A percentile compares a stretch with the other conserved stretches of the same genome.
Conservation (phyloP, 2,797 vertebrate genomes). For the Dromococcyx pavoninus region DNA sequence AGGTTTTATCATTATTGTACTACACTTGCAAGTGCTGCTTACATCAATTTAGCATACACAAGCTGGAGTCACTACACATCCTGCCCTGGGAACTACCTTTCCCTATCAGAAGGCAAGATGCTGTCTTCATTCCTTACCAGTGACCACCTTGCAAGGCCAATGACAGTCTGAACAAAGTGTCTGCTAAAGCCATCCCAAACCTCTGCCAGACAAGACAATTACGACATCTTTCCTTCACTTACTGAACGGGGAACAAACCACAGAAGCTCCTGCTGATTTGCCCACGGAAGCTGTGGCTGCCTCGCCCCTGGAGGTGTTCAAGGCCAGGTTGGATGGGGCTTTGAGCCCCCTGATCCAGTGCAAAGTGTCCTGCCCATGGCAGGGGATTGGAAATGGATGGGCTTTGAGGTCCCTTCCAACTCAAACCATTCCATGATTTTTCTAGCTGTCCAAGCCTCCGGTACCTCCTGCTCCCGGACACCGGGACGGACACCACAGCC, state of each 20-base stretch:
- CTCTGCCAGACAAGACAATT: neutral
- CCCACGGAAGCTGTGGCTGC: too few relatives aligned
- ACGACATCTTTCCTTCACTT: accelerated
- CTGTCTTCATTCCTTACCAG: neutral
- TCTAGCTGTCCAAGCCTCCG: neutral
- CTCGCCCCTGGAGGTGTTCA: too few relatives aligned
- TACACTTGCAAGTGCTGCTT: neutral
- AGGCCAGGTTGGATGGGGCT: too few relatives aligned
- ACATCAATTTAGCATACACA: neutral
- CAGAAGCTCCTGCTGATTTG: accelerated
- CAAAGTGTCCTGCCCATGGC: too few relatives aligned
- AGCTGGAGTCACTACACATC: neutral
- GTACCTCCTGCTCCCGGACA: neutral
- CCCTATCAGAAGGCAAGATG: accelerated
- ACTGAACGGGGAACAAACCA: neutral
- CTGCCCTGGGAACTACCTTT: neutral
- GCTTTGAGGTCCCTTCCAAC: too few relatives aligned
- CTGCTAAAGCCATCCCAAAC: neutral
- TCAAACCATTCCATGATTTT: too few relatives aligned
- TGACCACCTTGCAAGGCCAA: neutral
- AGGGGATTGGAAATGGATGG: too few relatives aligned
- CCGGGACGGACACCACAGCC: neutral
- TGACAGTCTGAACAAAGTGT: accelerated
- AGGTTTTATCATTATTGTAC: neutral
- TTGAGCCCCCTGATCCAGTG: too few relatives aligned